Conservation (phyloP, 2,113 vertebrate genomes). For the Neolamprologus brichardi region DNA sequence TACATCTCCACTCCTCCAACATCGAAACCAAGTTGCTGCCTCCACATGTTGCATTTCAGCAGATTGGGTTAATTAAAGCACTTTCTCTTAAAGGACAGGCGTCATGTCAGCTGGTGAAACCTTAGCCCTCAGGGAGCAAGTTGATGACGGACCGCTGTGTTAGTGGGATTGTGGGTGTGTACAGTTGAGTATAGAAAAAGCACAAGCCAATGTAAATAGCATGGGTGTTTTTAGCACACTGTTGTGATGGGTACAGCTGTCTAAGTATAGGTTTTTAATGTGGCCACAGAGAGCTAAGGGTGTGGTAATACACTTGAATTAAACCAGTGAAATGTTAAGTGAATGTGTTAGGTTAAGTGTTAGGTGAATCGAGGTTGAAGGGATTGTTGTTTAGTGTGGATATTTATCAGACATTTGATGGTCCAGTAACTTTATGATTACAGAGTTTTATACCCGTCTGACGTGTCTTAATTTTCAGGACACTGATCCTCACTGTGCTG, state of each 20-base stretch:
- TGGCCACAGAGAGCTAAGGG: neutral
- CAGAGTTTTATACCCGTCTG: neutral
- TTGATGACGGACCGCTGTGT: neutral
- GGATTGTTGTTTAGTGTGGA: neutral
- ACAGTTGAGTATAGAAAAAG: neutral
- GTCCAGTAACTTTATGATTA: neutral
- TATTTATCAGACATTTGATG: neutral
- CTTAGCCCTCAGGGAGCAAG: slow-evolving; percentile 1
- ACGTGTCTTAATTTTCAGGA: neutral
- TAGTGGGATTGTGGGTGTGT: neutral
- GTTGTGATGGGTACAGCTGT: slow-evolving; percentile 11
- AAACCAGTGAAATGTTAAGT: neutral
- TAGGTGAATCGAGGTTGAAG: neutral
- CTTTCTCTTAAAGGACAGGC: slow-evolving; percentile 44
- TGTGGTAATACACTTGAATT: neutral
- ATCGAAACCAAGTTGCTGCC: slow-evolving; percentile 11
- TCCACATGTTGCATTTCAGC: slow-evolving; percentile 14
- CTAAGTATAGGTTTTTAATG: neutral
- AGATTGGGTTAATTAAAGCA: slow-evolving; percentile 59
- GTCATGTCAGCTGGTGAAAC: slow-evolving; percentile 39
- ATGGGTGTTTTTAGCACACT: slow-evolving; percentile 42
- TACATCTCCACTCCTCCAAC: neutral
- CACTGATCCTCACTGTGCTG: neutral
- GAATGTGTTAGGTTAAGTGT: no score
- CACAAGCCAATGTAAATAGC: slow-evolving; percentile 37